phyloP scores from a whole-genome alignment of 2,797 vertebrate species.

The Pelodytes ibericus region DNA sequence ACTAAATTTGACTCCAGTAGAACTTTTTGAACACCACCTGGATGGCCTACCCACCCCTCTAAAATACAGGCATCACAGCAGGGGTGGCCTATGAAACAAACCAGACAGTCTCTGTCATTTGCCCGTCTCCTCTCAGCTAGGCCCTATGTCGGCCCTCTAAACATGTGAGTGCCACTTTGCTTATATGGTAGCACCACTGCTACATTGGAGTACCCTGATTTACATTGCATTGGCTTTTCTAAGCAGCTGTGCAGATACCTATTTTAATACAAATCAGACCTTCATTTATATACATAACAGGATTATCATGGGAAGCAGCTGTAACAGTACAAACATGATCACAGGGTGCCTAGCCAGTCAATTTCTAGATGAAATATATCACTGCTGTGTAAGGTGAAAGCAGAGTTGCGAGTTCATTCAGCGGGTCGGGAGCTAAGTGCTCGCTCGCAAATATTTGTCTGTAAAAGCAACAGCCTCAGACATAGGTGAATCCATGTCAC shows the following conservation, averaged over 20 bases:
- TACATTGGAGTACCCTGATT: background rate
- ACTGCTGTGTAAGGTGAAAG: background rate
- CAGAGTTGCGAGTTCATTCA: slow-evolving; percentile 26
- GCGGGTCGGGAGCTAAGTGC: slow-evolving; percentile 27
- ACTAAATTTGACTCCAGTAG: too few relatives aligned
- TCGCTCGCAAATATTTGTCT: slow-evolving; percentile 23
- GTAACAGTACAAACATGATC: slow-evolving; percentile 23
- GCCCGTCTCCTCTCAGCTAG: too few relatives aligned
- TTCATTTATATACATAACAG: slow-evolving; percentile 35
- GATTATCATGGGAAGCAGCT: slow-evolving; percentile 37
- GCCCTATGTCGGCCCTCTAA: too few relatives aligned
- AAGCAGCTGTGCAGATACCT: slow-evolving; percentile 7
- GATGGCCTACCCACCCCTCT: too few relatives aligned
- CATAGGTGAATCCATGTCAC: slow-evolving; percentile 15
- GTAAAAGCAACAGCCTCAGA: slow-evolving; percentile 16
- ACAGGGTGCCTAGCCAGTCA: slow-evolving; percentile 18
- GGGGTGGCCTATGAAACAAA: too few relatives aligned
- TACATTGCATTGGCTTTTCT: background rate
- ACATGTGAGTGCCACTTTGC: too few relatives aligned
- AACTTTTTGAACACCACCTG: too few relatives aligned
- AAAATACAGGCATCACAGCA: too few relatives aligned
- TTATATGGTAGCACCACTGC: too few relatives aligned
- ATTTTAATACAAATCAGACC: background rate
- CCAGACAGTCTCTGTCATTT: too few relatives aligned
- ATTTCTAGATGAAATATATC: slow-evolving; percentile 35